Conservation (phyloP, 2,888 invertebrate genomes). For the Apoderus coryli region DNA sequence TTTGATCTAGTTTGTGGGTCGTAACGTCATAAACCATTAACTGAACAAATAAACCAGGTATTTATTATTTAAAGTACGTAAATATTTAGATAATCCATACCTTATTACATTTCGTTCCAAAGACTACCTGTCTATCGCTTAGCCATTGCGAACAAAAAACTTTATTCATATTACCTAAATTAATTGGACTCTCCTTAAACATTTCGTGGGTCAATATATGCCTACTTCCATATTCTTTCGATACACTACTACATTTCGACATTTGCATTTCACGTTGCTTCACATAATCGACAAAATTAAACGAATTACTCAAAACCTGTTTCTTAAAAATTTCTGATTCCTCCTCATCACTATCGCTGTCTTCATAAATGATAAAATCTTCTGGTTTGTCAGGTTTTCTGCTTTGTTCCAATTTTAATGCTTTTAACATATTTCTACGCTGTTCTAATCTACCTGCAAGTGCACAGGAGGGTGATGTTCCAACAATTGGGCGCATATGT, state of each 20-base stretch:
- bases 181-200: constrained; percentile 72
- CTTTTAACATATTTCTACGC: constrained; percentile 50
- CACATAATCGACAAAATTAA: constrained; percentile 76
- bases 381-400: constrained; percentile 78
- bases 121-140: constrained; percentile 85
- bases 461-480: constrained; percentile 65
- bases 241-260: constrained; percentile 54
- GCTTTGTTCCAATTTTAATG: constrained; percentile 49
- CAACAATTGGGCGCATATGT: constrained; percentile 53
- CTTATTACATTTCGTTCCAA: constrained; percentile 96
- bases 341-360: constrained; percentile 59
- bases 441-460: constrained; percentile 57
- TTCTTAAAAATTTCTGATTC: constrained; percentile 60
- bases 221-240: constrained; percentile 67
- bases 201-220: constrained; percentile 83
- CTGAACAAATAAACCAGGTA: constrained; percentile 35
- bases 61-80: constrained; percentile 4
- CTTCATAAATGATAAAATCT: constrained; percentile 80
- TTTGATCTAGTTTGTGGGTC: constrained; percentile 72
- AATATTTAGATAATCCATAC: constrained; percentile 31
- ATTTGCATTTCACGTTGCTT: constrained; percentile 61
- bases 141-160: constrained; percentile 95
- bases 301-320: constrained; percentile 61
- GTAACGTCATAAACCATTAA: constrained; percentile 85
- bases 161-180: constrained; percentile 76